Base-by-base conservation (phyloP, 2,113 vertebrate species). In the Salvator merianae region DNA sequence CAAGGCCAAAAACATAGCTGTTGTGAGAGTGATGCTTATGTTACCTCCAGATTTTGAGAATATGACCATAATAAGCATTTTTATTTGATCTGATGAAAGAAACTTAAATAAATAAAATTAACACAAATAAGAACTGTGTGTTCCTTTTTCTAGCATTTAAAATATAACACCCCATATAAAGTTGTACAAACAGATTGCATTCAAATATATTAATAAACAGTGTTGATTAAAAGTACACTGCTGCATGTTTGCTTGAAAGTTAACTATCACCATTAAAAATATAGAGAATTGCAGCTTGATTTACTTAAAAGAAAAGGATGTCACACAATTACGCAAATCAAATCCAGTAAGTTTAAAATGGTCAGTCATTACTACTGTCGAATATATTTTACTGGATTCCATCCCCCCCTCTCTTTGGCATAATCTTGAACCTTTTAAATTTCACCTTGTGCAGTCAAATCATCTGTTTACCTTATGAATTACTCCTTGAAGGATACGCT, bases 401-500 rank as follows among this genome's bases (percentile, higher is more conserved):
- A 9, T 47, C 43, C 79, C 32, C 71, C 72, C 63, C 65, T 5
- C 22, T 87, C 74, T 32, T 55, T 9, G 28, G 85, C 88, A 88
- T 85, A 93, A 22, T 34, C 9, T 38, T 63, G 88, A 73, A 81
- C 75, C 72, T 90, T 86, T 91, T 53, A 79, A 63, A 59, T 36
- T 55, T 78, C 89, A 84, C 75, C 53, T 79, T 79, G 24, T 73
- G 84, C 91, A 87, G 87, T 43, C 36, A 40, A 62, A 78, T 40
- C 5, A 30, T 9, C 14, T 75, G 13, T 83, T 88, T 81, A 93
- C 69, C 66, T 16, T 68, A 78, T 86, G 40, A 87, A 73, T 79
- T 55, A 13, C 16, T 90, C 92, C 85, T 62, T 90, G 85, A 75
- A 86, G 84, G 62, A 47, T 87, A 89, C 88, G 82, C 90, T 84